A percentile compares a stretch with the other conserved stretches of the same genome.
These are phyloP conservation scores for Regulus satrapa DNA, from an alignment of 2,113 vertebrate species.

Conservation along the genomic window DNA sequence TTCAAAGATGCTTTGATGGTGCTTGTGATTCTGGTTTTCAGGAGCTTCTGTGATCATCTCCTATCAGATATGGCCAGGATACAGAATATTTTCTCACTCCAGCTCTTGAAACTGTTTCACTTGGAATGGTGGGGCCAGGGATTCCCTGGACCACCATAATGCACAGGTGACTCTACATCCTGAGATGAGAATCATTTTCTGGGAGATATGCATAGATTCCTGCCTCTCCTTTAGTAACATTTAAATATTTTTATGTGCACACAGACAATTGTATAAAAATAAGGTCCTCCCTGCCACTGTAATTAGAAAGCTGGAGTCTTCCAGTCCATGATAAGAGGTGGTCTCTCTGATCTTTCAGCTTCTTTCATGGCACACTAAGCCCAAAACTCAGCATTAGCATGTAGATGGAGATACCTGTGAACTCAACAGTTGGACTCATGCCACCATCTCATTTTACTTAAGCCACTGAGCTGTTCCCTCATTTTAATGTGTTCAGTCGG, in stretches of 20 bases:
- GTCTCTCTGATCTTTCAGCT: neutral
- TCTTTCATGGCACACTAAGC: neutral
- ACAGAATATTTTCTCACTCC: neutral
- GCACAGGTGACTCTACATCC: neutral
- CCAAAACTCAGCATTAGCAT: neutral
- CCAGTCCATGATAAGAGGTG: neutral
- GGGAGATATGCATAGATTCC: neutral
- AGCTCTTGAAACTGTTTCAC: neutral
- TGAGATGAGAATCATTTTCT: neutral
- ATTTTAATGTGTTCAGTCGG: neutral
- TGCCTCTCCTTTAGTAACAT: neutral
- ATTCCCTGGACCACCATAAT: neutral
- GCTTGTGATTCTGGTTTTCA: neutral
- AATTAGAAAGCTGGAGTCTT: neutral
- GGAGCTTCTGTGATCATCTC: neutral
- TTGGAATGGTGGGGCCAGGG: neutral
- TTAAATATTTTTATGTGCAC: neutral
- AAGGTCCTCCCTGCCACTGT: neutral
- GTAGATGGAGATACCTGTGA: neutral
- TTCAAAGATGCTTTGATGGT: neutral
- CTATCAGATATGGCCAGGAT: neutral
- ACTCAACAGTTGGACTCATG: neutral
- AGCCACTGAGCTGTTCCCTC: slow-evolving; percentile 7
- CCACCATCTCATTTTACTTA: slow-evolving; percentile 25
- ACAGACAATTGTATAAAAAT: neutral